Evolutionary conservation across 37 sponge, comb jelly and placozoan species (phyloP).

Genomic region (Mnemiopsis leidyi): DNA sequence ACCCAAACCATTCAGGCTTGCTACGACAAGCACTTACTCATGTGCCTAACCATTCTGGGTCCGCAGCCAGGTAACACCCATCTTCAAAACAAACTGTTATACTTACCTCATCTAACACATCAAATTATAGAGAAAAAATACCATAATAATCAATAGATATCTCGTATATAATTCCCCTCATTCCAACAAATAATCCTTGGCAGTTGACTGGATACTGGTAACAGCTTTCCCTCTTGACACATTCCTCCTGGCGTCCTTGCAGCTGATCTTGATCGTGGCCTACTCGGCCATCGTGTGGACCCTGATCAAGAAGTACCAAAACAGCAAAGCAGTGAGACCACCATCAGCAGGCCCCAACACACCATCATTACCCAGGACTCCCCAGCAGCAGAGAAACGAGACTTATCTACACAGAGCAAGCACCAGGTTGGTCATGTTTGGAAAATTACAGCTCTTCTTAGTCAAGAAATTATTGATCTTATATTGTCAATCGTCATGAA

Average conservation of each 20-base stretch:
- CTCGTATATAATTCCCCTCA: too few species aligned
- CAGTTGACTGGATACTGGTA: not conserved
- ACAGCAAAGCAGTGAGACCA: not conserved
- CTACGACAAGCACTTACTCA: not conserved
- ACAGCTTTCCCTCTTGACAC: not conserved
- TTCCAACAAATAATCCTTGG: too few species aligned
- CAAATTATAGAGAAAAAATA: too few species aligned
- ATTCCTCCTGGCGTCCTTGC: not conserved
- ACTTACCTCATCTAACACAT: too few species aligned
- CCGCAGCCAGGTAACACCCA: not conserved
- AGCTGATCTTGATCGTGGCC: not conserved
- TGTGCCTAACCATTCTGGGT: not conserved
- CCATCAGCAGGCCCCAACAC: not conserved
- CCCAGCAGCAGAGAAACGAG: not conserved
- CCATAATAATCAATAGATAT: too few species aligned
- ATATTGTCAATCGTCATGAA: too few species aligned
- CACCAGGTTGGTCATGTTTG: not conserved
- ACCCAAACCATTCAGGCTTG: not conserved
- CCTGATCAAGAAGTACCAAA: not conserved
- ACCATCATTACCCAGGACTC: not conserved
- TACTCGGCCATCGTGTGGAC: not conserved
- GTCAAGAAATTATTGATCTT: too few species aligned
- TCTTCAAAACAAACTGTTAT: too few species aligned
- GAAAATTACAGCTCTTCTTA: too few species aligned
- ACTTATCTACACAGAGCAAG: not conserved